phyloP scores from a whole-genome alignment of 1,140 invertebrate species.

The Laupala kohalensis region DNA sequence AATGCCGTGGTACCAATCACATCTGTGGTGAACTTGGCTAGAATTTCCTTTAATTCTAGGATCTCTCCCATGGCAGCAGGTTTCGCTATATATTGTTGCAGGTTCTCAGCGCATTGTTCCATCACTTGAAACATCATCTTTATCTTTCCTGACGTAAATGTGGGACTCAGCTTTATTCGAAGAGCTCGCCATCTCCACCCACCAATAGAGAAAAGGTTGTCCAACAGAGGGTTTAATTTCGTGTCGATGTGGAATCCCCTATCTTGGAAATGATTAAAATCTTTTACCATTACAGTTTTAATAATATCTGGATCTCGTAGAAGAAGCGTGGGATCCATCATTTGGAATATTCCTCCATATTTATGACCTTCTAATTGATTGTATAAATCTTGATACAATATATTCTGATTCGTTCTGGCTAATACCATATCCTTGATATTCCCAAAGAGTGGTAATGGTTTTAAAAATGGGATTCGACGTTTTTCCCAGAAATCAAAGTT shows the following conservation, averaged over 20 bases:
- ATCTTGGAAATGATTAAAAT: constrained; percentile 25
- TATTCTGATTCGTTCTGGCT: not conserved
- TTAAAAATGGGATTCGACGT: constrained; percentile 25
- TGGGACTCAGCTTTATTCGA: constrained; percentile 31
- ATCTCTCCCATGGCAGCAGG: constrained; percentile 24
- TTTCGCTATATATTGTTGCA: constrained; percentile 27
- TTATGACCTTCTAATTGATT: constrained; percentile 25
- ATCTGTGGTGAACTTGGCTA: constrained; percentile 36
- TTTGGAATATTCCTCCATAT: constrained; percentile 30
- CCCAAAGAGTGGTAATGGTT: constrained; percentile 26
- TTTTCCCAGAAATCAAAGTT: constrained; percentile 31
- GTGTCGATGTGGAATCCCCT: constrained; percentile 7
- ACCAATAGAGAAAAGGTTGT: constrained; percentile 11
- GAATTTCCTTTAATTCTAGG: constrained; percentile 34
- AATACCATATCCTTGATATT: constrained; percentile 18
- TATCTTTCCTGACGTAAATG: constrained; percentile 23
- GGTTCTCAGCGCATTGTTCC: constrained; percentile 26
- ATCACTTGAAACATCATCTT: constrained; percentile 24
- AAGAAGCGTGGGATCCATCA: constrained; percentile 26
- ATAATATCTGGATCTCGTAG: constrained; percentile 28
- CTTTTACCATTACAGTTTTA: constrained; percentile 21
- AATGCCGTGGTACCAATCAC: constrained; percentile 42
- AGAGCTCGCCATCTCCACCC: constrained; percentile 32
- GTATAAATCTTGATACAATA: constrained; percentile 15
- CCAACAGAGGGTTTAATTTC: constrained; percentile 1